These are phyloP conservation scores for Podargus strigoides DNA, from an alignment of 2,797 vertebrate species.

Conservation along the genomic window DNA sequence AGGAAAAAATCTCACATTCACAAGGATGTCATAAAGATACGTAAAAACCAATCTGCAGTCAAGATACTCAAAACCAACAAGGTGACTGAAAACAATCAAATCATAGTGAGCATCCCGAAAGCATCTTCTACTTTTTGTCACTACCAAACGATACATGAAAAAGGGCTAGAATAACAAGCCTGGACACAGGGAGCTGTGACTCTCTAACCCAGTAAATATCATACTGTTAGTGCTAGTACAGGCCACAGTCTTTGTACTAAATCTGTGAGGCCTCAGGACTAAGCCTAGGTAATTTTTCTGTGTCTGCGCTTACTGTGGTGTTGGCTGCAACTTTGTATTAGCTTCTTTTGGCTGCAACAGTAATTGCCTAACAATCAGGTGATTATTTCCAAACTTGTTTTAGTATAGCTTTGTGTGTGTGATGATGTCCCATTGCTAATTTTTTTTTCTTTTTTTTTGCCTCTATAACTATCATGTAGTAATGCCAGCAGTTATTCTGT, in stretches of 20 bases:
- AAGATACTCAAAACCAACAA: not conserved
- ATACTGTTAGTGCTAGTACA: not conserved
- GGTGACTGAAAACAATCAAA: not conserved
- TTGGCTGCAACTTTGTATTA: not conserved
- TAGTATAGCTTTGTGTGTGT: not conserved
- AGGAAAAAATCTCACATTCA: not conserved
- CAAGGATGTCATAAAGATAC: not conserved
- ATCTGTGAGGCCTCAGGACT: not conserved
- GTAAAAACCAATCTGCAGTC: not conserved
- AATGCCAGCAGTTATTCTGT: not conserved
- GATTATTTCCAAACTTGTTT: not conserved
- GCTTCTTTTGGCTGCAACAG: not conserved
- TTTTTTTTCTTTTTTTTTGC: not conserved
- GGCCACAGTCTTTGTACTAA: not conserved
- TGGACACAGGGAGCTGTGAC: not conserved
- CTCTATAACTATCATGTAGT: not conserved
- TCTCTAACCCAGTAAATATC: not conserved
- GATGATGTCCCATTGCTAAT: not conserved
- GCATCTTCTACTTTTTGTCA: not conserved
- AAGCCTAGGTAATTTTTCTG: not conserved
- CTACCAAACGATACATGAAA: not conserved
- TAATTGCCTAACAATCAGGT: rapidly evolving
- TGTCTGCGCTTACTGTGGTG: not conserved
- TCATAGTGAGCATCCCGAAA: not conserved
- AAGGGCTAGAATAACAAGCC: not conserved